phyloP scores from a whole-genome alignment of 1,140 invertebrate species.

The Grapholita molesta region DNA sequence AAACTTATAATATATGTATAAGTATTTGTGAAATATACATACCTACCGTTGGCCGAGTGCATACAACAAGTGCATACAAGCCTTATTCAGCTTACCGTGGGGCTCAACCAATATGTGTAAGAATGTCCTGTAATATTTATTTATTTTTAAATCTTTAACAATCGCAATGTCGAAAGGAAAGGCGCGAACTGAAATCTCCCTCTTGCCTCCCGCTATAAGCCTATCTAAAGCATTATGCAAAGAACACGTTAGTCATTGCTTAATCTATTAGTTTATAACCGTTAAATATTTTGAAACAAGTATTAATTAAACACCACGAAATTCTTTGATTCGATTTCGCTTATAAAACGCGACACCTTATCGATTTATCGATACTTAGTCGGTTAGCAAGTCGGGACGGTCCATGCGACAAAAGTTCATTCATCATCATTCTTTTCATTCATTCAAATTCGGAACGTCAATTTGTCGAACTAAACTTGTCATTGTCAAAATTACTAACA shows the following conservation, averaged over 20 bases:
- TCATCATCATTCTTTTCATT: background rate
- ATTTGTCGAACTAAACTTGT: background rate
- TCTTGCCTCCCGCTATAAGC: no score
- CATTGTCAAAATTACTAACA: conserved; percentile 1
- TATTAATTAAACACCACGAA: background rate
- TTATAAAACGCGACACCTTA: background rate
- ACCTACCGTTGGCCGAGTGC: no score
- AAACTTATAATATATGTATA: no score
- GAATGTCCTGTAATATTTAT: no score
- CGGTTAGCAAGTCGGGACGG: background rate
- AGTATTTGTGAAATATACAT: no score
- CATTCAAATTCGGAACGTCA: background rate
- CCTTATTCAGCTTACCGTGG: no score
- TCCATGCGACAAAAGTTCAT: background rate
- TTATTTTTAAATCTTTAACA: no score
- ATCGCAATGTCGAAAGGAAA: no score
- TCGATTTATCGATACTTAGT: background rate
- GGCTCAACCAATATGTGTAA: no score
- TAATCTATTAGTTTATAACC: background rate
- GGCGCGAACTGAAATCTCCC: no score
- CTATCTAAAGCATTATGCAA: background rate
- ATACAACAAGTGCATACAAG: no score
- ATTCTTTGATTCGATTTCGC: background rate
- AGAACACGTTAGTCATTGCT: background rate
- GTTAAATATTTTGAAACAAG: background rate